Evolutionary conservation across 1,140 invertebrate genomes (phyloP).

Genomic region (Brachionus calyciflorus): DNA sequence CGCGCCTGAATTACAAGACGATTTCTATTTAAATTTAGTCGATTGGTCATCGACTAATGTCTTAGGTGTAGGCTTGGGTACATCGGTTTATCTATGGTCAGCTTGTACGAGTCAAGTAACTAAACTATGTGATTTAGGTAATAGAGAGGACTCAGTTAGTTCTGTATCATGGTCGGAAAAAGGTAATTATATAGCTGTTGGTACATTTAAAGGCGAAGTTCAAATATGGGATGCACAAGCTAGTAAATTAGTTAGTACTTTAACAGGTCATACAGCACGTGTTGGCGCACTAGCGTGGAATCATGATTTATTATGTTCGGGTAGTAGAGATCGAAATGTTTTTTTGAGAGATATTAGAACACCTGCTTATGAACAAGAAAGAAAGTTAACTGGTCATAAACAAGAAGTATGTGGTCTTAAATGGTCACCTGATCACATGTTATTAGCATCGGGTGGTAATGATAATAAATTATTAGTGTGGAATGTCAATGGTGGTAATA

Average conservation of each 20-base stretch:
- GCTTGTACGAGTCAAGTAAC: conserved; percentile 97
- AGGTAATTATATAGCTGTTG: conserved; percentile 91
- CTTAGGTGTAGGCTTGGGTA: conserved; percentile 93
- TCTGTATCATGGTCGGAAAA: conserved; percentile 98
- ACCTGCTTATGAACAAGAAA: conserved; percentile 66
- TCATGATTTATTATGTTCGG: conserved; percentile 90
- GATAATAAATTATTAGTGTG: conserved; percentile 97
- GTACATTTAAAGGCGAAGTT: conserved; percentile 91
- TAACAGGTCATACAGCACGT: conserved; percentile 84
- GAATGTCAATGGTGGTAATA: conserved; percentile 66
- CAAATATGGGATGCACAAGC: conserved; percentile 90
- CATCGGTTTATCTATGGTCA: conserved; percentile 98
- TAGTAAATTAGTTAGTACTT: conserved; percentile 84
- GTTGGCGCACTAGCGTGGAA: conserved; percentile 90
- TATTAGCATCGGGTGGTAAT: conserved; percentile 95
- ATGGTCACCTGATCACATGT: conserved; percentile 98
- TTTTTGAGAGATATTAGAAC: conserved; percentile 88
- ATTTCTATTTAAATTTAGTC: conserved; percentile 97
- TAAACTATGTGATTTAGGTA: conserved; percentile 86
- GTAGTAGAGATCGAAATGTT: conserved; percentile 88
- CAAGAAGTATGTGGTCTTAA: conserved; percentile 98
- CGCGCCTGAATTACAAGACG: conserved; percentile 96
- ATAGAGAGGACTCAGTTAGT: conserved; percentile 89
- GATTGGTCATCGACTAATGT: conserved; percentile 99
- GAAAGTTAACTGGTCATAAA: conserved; percentile 76